Evolutionary conservation across 2,113 vertebrate genomes (phyloP).

Genomic region (Myrmophylax atrothorax): DNA sequence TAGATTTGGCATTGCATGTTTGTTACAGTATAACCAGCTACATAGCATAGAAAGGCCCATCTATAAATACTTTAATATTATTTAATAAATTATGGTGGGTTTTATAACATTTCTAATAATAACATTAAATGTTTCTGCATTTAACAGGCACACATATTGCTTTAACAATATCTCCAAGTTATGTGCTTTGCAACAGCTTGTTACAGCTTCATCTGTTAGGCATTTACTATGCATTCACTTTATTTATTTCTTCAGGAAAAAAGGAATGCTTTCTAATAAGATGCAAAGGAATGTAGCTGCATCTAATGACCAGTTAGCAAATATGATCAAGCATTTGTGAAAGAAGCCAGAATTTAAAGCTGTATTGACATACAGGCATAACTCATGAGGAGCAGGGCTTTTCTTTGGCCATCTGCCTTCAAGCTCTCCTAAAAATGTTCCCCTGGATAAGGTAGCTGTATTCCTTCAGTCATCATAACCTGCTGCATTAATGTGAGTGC

Average conservation of each 20-base stretch:
- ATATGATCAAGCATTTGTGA: slow-evolving; percentile 37
- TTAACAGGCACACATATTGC: slow-evolving; percentile 69
- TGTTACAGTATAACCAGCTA: slow-evolving; percentile 10
- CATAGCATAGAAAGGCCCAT: slow-evolving; percentile 22
- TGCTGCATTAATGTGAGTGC: neutral
- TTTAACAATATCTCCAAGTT: slow-evolving; percentile 72
- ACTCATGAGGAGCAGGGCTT: slow-evolving; percentile 40
- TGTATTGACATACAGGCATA: slow-evolving; percentile 59
- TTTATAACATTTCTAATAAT: slow-evolving; percentile 70
- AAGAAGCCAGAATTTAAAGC: slow-evolving; percentile 49
- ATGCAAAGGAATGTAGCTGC: slow-evolving; percentile 59
- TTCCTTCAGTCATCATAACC: neutral
- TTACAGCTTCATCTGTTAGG: slow-evolving; percentile 76
- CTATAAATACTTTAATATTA: slow-evolving; percentile 70
- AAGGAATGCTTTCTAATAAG: slow-evolving; percentile 62
- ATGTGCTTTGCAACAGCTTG: slow-evolving; percentile 61
- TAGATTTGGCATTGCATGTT: slow-evolving; percentile 52
- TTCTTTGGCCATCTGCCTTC: slow-evolving; percentile 44
- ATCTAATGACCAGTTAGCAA: slow-evolving; percentile 65
- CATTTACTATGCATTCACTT: slow-evolving; percentile 67
- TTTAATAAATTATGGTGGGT: slow-evolving; percentile 70
- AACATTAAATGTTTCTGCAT: slow-evolving; percentile 68
- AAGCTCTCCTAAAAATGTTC: slow-evolving; percentile 4
- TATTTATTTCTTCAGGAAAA: slow-evolving; percentile 33
- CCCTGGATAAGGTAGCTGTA: neutral